phyloP scores from a whole-genome alignment of 1,140 invertebrate genomes.

The Coelopa frigida region DNA sequence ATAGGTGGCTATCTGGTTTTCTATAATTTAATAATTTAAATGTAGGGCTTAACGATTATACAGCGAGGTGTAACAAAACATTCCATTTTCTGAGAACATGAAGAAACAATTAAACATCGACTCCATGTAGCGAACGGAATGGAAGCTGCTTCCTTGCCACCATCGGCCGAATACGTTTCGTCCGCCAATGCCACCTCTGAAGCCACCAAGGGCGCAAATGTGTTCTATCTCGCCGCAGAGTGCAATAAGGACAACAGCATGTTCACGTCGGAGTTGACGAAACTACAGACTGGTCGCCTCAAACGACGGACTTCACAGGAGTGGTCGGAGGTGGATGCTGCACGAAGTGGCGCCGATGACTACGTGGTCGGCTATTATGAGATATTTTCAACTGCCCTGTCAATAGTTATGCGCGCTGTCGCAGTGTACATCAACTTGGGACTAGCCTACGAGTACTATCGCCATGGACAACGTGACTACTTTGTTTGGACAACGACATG shows the following conservation, averaged over 20 bases:
- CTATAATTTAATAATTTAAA: no score
- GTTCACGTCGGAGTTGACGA: not conserved
- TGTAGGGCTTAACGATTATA: no score
- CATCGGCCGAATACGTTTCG: no score
- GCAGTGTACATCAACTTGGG: conserved; percentile 50
- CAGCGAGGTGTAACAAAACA: no score
- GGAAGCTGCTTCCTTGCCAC: no score
- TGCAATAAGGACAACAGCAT: not conserved
- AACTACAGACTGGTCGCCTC: not conserved
- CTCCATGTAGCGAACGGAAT: no score
- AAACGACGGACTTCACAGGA: not conserved
- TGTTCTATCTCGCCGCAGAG: conserved; percentile 1
- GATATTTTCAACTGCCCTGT: conserved; percentile 29
- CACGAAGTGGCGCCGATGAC: not conserved
- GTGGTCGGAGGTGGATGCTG: conserved; percentile 2
- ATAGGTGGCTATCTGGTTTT: no score
- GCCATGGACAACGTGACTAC: conserved; percentile 39
- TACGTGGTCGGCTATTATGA: conserved; percentile 6
- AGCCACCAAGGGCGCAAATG: no score
- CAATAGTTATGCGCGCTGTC: conserved; percentile 49
- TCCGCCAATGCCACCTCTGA: no score
- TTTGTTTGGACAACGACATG: conserved; percentile 49
- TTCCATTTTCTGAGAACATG: no score
- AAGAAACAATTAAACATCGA: no score
- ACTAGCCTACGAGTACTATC: conserved; percentile 47